Conservation (phyloP, 2,113 vertebrate species). For the Climacteris rufus region DNA sequence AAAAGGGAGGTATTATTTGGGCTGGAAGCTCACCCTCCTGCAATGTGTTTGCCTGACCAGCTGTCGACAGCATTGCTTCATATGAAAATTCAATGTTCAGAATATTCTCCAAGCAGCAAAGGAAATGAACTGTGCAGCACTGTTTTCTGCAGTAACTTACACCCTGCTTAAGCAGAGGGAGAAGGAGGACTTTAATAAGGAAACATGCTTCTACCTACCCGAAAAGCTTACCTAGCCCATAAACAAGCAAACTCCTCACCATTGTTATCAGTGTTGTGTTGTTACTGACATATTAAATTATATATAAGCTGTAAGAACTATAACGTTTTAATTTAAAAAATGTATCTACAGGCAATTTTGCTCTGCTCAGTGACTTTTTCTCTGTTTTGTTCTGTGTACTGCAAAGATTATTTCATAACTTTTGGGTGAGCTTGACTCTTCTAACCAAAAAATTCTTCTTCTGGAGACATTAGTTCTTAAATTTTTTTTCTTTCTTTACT, state of each 20-base stretch:
- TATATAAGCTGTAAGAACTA: neutral
- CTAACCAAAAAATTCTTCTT: neutral
- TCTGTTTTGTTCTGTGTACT: neutral
- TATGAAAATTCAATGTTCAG: neutral
- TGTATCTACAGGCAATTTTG: neutral
- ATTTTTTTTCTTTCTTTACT: neutral
- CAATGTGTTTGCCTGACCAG: conserved; percentile 45
- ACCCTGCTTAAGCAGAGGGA: neutral
- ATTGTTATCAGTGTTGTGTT: neutral
- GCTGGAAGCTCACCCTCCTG: neutral
- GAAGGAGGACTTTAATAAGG: neutral
- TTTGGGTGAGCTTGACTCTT: neutral
- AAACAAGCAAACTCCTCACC: neutral
- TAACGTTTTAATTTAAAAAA: neutral
- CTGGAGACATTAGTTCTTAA: neutral
- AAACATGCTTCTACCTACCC: neutral
- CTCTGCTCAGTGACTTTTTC: neutral
- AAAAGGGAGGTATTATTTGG: neutral
- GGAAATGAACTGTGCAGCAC: neutral
- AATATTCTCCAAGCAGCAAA: neutral
- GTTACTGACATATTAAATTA: neutral
- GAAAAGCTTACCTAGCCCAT: neutral
- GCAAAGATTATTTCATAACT: neutral
- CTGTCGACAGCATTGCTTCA: conserved; percentile 55
- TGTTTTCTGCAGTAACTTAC: neutral